Evolutionary conservation across 1,140 invertebrate genomes (phyloP).

Genomic region (Lasioglossum baleicum): DNA sequence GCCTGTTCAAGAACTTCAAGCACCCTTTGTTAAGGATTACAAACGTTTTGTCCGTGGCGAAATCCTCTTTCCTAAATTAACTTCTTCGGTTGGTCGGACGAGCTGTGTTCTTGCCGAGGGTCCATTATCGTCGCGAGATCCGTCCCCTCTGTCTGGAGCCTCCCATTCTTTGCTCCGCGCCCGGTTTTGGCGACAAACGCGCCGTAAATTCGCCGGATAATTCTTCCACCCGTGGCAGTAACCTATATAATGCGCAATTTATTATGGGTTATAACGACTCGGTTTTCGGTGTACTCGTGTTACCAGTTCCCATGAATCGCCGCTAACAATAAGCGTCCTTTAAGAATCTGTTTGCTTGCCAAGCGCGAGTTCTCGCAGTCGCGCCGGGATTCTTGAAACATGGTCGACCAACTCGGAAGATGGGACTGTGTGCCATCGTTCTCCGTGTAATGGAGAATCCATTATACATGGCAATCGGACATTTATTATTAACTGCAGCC

Average conservation of each 20-base stretch:
- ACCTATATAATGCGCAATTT: conserved; percentile 62
- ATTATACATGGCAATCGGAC: conserved; percentile 17
- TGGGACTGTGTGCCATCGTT: background rate
- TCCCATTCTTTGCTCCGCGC: conserved; percentile 48
- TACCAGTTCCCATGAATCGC: conserved; percentile 13
- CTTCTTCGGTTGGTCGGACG: conserved; percentile 45
- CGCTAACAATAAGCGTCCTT: conserved; percentile 11
- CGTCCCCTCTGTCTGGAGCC: conserved; percentile 20
- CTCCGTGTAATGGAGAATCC: background rate
- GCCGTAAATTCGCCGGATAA: conserved; percentile 63
- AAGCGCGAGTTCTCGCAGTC: conserved; percentile 35
- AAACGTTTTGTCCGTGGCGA: conserved; percentile 48
- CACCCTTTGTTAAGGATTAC: conserved; percentile 60
- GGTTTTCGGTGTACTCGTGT: conserved; percentile 33
- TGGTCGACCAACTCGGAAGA: background rate
- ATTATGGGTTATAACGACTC: conserved; percentile 56
- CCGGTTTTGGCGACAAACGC: conserved; percentile 64
- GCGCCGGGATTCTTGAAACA: background rate
- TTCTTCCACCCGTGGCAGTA: conserved; percentile 56
- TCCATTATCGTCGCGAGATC: conserved; percentile 59
- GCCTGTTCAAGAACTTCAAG: background rate
- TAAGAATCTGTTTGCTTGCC: conserved; percentile 46
- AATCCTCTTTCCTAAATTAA: conserved; percentile 68
- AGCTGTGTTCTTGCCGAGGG: conserved; percentile 3
- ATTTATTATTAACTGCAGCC: conserved; percentile 37